phyloP scores from a whole-genome alignment of 1,140 invertebrate genomes.

The Babylonia areolata region DNA sequence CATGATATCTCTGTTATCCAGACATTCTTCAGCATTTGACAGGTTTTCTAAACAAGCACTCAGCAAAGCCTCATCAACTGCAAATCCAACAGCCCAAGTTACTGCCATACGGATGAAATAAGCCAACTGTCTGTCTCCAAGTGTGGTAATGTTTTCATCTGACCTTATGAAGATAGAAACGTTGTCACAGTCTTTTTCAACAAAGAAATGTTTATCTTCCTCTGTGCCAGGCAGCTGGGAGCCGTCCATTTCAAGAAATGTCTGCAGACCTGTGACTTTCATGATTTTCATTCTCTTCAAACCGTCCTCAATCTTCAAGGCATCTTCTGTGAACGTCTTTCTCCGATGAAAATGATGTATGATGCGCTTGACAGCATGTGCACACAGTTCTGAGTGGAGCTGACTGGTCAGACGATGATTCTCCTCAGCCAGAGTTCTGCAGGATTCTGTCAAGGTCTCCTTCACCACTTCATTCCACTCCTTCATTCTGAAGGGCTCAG shows the following conservation, averaged over 20 bases:
- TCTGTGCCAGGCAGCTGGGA: not conserved
- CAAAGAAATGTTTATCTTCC: not conserved
- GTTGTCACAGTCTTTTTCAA: not conserved
- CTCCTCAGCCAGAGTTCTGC: not conserved
- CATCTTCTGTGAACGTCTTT: conserved; percentile 7
- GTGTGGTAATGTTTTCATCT: not conserved
- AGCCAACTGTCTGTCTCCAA: not conserved
- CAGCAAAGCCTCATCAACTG: not conserved
- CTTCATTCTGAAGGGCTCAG: conserved; percentile 45
- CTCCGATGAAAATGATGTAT: conserved; percentile 33
- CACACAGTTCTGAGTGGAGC: conserved; percentile 37
- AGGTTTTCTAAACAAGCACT: not conserved
- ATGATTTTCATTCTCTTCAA: not conserved
- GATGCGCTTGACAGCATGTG: conserved; percentile 42
- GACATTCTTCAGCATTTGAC: not conserved
- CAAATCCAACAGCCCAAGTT: not conserved
- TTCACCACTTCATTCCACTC: conserved; percentile 52
- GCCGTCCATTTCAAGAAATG: not conserved
- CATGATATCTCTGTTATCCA: conserved; percentile 2
- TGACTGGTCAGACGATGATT: conserved; percentile 16
- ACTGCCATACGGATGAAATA: not conserved
- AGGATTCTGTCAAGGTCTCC: conserved; percentile 46
- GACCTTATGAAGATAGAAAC: not conserved
- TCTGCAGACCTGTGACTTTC: conserved; percentile 11
- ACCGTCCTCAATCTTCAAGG: conserved; percentile 1